Evolutionary conservation across 2,113 vertebrate genomes (phyloP).

Genomic region (Rhinogobius similis): DNA sequence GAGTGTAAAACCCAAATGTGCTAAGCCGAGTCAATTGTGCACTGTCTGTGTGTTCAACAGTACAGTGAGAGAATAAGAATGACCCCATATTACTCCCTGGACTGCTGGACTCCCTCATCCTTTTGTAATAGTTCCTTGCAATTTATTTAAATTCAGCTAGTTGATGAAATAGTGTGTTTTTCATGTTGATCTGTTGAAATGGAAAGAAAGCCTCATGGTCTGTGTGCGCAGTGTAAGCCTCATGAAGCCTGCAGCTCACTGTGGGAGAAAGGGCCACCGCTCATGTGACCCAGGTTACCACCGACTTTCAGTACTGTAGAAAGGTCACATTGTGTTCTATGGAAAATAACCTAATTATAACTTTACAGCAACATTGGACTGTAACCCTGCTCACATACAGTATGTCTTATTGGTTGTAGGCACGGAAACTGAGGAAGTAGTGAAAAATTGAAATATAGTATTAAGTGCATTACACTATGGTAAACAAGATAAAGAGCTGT

Average conservation of each 20-base stretch:
- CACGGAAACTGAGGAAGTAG: not conserved
- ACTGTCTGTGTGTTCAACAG: slow-evolving; percentile 66
- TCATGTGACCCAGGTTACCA: slow-evolving; percentile 65
- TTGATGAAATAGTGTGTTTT: slow-evolving; percentile 27
- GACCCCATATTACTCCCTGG: no score
- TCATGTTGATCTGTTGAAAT: slow-evolving; percentile 23
- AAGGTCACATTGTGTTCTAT: slow-evolving; percentile 75
- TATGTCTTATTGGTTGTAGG: not conserved
- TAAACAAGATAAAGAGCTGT: slow-evolving; percentile 43
- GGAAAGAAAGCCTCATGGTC: slow-evolving; percentile 52
- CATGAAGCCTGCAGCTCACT: slow-evolving; percentile 60
- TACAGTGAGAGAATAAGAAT: slow-evolving; percentile 63
- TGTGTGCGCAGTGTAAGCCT: slow-evolving; percentile 57
- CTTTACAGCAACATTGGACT: slow-evolving; percentile 62
- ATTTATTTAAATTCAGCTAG: slow-evolving; percentile 29
- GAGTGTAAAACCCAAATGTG: slow-evolving; percentile 65
- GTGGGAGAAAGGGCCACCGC: slow-evolving; percentile 47
- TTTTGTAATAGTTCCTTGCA: not conserved
- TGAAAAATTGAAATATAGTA: not conserved
- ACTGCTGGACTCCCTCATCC: no score
- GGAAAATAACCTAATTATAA: slow-evolving; percentile 77
- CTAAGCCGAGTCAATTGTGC: slow-evolving; percentile 58
- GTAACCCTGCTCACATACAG: slow-evolving; percentile 11
- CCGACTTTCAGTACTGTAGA: slow-evolving; percentile 71
- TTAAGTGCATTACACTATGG: not conserved